Evolutionary conservation across 2,888 invertebrate genomes (phyloP).

Genomic region (Synergus umbraculus): DNA sequence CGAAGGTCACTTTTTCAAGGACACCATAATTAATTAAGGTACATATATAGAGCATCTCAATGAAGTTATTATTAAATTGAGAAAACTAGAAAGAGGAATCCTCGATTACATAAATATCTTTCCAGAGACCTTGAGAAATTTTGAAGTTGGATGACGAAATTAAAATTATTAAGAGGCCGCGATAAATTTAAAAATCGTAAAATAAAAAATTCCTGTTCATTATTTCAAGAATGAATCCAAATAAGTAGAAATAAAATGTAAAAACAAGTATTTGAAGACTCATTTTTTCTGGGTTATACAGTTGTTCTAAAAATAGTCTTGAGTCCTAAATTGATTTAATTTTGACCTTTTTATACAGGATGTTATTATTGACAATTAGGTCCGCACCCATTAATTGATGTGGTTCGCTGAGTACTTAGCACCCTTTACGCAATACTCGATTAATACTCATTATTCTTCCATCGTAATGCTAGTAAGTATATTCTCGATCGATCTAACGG

Average conservation of each 20-base stretch:
- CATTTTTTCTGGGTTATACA: background rate
- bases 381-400: constrained; percentile 45
- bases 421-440: constrained; percentile 59
- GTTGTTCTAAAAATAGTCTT: background rate
- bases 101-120: background rate
- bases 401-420: constrained; percentile 51
- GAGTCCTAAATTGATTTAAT: background rate
- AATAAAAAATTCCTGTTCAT: background rate
- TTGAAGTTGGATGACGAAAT: background rate
- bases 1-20: background rate
- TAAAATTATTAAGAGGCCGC: background rate
- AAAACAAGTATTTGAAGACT: background rate
- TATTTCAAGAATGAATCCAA: background rate
- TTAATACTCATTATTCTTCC: constrained; percentile 52
- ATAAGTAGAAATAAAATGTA: background rate
- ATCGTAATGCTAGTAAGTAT: background rate
- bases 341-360: constrained; percentile 35
- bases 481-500: constrained; percentile 31
- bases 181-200: background rate
- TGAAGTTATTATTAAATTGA: background rate
- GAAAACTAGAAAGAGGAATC: background rate
- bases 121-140: background rate
- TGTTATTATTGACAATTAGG: constrained; percentile 54
- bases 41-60: background rate
- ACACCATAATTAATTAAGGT: background rate